These are phyloP conservation scores for Drosophila niveifrons DNA, from an alignment of 2,888 invertebrate species.

Conservation along the genomic window DNA sequence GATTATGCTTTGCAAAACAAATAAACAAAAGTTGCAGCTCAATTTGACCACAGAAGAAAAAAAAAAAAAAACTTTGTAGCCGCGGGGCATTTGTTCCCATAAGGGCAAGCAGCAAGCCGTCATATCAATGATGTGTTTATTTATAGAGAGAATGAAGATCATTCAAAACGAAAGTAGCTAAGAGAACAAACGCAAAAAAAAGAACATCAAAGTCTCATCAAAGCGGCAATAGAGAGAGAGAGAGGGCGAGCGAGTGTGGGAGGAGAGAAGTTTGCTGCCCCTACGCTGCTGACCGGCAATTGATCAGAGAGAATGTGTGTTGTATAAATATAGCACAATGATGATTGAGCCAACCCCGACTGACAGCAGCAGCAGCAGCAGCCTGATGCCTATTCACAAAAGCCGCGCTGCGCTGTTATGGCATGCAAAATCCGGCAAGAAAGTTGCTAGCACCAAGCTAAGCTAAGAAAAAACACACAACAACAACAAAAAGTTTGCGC, in stretches of 20 bases:
- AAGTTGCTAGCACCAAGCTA: slow-evolving; percentile 60
- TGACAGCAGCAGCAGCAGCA: slow-evolving; percentile 21
- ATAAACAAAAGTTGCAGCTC: slow-evolving; percentile 52
- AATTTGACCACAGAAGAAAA: slow-evolving; percentile 40
- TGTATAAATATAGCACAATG: slow-evolving; percentile 65
- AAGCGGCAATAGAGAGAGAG: not conserved
- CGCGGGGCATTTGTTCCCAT: slow-evolving; percentile 24
- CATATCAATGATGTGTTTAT: slow-evolving; percentile 30
- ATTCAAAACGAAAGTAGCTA: slow-evolving; percentile 47
- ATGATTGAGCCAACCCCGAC: slow-evolving; percentile 25
- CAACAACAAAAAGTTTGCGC: slow-evolving; percentile 69
- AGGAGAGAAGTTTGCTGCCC: not conserved
- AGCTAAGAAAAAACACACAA: slow-evolving; percentile 37
- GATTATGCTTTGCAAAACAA: slow-evolving; percentile 18
- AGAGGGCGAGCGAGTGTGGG: not conserved
- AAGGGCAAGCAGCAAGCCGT: slow-evolving; percentile 42
- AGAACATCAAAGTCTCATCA: slow-evolving; percentile 67
- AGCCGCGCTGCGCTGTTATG: slow-evolving; percentile 48
- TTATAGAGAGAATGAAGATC: slow-evolving; percentile 31
- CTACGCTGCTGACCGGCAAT: slow-evolving; percentile 38
- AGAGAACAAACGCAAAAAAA: slow-evolving; percentile 3
- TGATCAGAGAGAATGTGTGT: slow-evolving; percentile 28
- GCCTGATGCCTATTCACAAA: slow-evolving; percentile 26
- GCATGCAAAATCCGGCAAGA: slow-evolving; percentile 77
- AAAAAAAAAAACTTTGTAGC: slow-evolving; percentile 2